Conservation (phyloP, 2,888 invertebrate species). For the Drosophila koepferae region DNA sequence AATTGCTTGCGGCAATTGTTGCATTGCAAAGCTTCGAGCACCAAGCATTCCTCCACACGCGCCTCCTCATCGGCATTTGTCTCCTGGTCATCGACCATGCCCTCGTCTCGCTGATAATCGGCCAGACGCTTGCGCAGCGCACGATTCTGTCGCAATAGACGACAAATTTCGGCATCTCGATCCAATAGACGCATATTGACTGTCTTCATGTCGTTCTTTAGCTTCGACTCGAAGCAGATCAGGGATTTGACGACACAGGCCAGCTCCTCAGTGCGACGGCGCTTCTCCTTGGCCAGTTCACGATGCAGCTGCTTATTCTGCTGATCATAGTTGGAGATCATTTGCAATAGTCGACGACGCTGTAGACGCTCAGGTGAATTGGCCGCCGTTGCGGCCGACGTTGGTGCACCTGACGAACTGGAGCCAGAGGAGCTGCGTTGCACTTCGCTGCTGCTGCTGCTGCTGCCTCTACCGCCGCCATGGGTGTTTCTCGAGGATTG, state of each 20-base stretch:
- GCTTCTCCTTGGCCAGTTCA: constrained; percentile 84
- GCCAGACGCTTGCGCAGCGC: constrained; percentile 77
- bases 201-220: constrained; percentile 84
- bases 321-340: constrained; percentile 83
- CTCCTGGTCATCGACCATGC: constrained; percentile 66
- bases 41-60: constrained; percentile 72
- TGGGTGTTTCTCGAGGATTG: constrained; percentile 68
- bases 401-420: constrained; percentile 67
- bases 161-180: constrained; percentile 83
- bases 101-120: constrained; percentile 71
- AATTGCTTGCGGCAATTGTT: constrained; percentile 84
- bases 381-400: constrained; percentile 36
- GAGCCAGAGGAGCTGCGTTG: constrained; percentile 78
- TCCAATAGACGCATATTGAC: constrained; percentile 83
- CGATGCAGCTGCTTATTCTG: constrained; percentile 83
- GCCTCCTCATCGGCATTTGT: constrained; percentile 52
- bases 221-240: constrained; percentile 84
- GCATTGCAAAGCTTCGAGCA: constrained; percentile 84
- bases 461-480: constrained; percentile 30
- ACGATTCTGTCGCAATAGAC: constrained; percentile 81
- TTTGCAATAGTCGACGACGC: constrained; percentile 80
- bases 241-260: constrained; percentile 84
- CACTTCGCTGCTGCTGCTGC: constrained; percentile 70
- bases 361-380: constrained; percentile 72
- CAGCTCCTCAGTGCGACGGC: constrained; percentile 83